phyloP scores from a whole-genome alignment of 2,113 vertebrate genomes.

The Orycteropus afer region DNA sequence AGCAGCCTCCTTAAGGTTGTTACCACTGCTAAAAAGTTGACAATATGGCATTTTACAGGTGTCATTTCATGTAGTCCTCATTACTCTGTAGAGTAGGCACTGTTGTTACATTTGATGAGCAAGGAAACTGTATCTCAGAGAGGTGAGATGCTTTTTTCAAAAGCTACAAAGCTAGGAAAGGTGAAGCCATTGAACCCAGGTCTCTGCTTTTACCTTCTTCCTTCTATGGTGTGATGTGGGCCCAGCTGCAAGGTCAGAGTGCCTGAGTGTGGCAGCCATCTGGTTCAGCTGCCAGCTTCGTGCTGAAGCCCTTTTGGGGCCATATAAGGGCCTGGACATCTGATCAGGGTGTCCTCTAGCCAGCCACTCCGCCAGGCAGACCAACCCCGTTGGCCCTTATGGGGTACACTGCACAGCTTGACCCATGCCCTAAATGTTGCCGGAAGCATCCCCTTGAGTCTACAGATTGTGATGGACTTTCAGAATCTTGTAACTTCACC shows the following conservation, averaged over 20 bases:
- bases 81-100: neutral
- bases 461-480: neutral
- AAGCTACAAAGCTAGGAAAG: neutral
- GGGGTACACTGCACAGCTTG: neutral
- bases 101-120: neutral
- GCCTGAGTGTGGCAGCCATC: neutral
- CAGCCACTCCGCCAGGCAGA: neutral
- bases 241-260: neutral
- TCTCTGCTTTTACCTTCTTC: neutral
- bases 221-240: neutral
- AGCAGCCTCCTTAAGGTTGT: neutral
- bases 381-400: neutral
- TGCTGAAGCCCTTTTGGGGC: neutral
- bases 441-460: neutral
- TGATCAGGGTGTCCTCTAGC: neutral
- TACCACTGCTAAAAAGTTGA: neutral
- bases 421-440: neutral
- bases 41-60: rapidly evolving
- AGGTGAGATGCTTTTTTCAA: neutral
- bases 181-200: neutral
- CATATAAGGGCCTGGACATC: neutral
- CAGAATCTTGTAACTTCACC: neutral
- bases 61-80: neutral
- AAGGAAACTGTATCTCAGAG: neutral
- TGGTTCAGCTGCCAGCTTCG: neutral